Evolutionary conservation across 2,113 vertebrate genomes (phyloP).

Genomic region (Dipodomys stephensi): DNA sequence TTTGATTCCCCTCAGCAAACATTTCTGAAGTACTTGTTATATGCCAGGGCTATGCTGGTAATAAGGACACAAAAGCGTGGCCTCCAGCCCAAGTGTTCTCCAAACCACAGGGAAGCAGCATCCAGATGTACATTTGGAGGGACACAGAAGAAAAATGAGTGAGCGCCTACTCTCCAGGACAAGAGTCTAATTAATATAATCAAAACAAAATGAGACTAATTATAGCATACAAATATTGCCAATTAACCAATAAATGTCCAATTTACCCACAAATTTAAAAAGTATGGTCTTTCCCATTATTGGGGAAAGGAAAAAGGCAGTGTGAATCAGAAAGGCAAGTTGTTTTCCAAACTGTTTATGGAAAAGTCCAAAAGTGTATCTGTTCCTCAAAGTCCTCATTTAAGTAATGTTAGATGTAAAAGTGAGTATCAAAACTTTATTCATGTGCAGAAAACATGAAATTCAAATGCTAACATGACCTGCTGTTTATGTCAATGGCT

Average conservation of each 20-base stretch:
- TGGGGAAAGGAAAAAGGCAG: not conserved
- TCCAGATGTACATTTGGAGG: conserved; percentile 60
- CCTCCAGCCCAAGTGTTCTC: not conserved
- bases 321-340: conserved; percentile 14
- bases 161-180: conserved; percentile 69
- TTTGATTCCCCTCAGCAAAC: not conserved
- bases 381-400: not conserved
- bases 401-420: not conserved
- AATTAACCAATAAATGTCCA: conserved; percentile 81
- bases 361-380: not conserved
- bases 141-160: conserved; percentile 67
- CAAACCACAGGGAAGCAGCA: conserved; percentile 39
- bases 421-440: conserved; percentile 1
- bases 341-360: not conserved
- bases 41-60: not conserved
- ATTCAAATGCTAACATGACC: not conserved
- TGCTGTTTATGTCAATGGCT: not conserved
- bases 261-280: conserved; percentile 59
- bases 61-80: not conserved
- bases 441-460: not conserved
- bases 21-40: not conserved
- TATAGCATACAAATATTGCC: conserved; percentile 63
- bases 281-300: conserved; percentile 54
- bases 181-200: conserved; percentile 84
- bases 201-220: conserved; percentile 80